Percentiles rank a stretch among this genome's conserved stretches.
Conservation (phyloP, 2,113 vertebrate species). For the Bufo bufo region DNA sequence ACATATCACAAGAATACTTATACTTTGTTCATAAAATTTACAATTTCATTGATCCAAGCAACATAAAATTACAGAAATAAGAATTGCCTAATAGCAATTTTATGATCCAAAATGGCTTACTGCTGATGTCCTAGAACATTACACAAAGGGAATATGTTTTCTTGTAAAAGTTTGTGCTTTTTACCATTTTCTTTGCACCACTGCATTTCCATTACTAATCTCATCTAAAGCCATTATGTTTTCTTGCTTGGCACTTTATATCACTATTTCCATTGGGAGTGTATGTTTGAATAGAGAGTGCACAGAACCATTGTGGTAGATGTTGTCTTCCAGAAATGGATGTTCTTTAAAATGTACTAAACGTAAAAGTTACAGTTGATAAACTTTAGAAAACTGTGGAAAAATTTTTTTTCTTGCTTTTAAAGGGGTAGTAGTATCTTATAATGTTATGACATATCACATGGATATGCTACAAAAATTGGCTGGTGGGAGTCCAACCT, state of each 20-base stretch:
- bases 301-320: background rate
- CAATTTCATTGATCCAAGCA: constrained; percentile 22
- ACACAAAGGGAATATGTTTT: constrained; percentile 27
- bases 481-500: background rate
- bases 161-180: constrained; percentile 44
- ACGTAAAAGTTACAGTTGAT: background rate
- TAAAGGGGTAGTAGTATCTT: background rate
- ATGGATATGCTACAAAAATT: background rate
- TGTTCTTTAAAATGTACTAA: background rate
- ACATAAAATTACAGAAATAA: constrained; percentile 39
- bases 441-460: background rate
- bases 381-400: background rate
- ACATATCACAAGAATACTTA: background rate
- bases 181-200: constrained; percentile 44
- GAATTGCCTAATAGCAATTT: constrained; percentile 8
- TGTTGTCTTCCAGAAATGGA: background rate
- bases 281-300: background rate
- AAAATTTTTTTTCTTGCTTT: background rate
- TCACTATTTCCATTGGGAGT: constrained; percentile 6
- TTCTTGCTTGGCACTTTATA: constrained; percentile 8
- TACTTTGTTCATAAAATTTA: constrained; percentile 24
- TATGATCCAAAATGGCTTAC: constrained; percentile 28
- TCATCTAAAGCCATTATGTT: constrained; percentile 14
- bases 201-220: constrained; percentile 41
- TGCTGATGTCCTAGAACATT: constrained; percentile 50